These are phyloP conservation scores for Catostylus mosaicus DNA, from an alignment of 30 jellyfish, hydroid and myxozoan genomes.

Conservation along the genomic window DNA sequence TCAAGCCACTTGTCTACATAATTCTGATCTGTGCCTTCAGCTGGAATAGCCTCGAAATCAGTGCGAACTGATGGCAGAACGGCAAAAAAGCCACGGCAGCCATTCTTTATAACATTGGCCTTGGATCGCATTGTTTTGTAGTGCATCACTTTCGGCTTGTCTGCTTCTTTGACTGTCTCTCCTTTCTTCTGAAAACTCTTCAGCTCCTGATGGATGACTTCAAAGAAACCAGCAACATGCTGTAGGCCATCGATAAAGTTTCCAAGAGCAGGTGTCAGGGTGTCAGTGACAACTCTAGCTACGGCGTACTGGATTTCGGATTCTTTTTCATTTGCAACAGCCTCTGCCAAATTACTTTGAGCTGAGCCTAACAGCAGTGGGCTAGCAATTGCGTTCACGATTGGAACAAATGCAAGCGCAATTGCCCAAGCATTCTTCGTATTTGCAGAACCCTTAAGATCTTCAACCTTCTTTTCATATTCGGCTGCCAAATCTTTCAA, in stretches of 20 bases:
- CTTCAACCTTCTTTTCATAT: slow-evolving; percentile 8
- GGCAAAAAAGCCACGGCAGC: slow-evolving; percentile 24
- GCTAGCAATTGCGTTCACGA: slow-evolving; percentile 7
- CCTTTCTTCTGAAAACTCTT: slow-evolving; percentile 5
- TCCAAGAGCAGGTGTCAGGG: slow-evolving; percentile 30
- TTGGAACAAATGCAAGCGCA: slow-evolving; percentile 14
- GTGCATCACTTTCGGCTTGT: slow-evolving; percentile 6
- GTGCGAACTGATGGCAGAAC: slow-evolving; percentile 18
- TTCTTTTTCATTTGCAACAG: slow-evolving; percentile 13
- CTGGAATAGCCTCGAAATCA: slow-evolving; percentile 26
- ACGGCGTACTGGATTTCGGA: background rate
- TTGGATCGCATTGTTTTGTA: slow-evolving; percentile 11
- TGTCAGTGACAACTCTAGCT: slow-evolving; percentile 3
- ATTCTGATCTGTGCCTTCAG: slow-evolving; percentile 33
- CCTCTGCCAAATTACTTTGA: background rate
- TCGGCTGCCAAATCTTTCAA: slow-evolving; percentile 18
- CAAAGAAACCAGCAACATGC: slow-evolving; percentile 17
- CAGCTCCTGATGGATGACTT: slow-evolving; percentile 8
- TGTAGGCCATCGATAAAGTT: slow-evolving; percentile 16
- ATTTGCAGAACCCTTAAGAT: background rate
- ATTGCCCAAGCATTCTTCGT: slow-evolving; percentile 21
- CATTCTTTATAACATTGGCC: background rate
- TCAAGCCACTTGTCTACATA: slow-evolving; percentile 38
- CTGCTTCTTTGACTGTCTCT: slow-evolving; percentile 10
- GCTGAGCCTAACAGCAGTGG: slow-evolving; percentile 6